Evolutionary conservation across 2,888 invertebrate species (phyloP), one percentile per base, ranked within the genome.

Genomic region (Nipponacmea schrenckii): DNA sequence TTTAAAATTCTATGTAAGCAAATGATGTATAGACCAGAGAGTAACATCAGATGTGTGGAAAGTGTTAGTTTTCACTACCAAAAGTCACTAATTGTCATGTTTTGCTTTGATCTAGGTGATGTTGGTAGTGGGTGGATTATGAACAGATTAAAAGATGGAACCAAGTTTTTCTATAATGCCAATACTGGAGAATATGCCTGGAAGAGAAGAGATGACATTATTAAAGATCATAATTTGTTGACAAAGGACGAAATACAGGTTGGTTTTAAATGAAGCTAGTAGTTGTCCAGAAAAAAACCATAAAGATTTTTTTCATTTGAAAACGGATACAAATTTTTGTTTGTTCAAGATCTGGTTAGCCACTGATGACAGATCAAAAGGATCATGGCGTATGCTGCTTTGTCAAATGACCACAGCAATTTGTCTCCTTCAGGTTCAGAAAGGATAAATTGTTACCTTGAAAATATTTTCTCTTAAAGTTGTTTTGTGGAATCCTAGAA

Each of bases 91-190:
- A 2, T 45, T 0, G n/a, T 67, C 8, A 20, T 70, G 50, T 31
- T 64, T 10, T 39, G 10, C 8, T 39, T 8, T 10, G 10, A 39
- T 39, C 39, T 71, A 83, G 87, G 86, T 44, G 83, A 84, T 17
- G 75, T 73, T 62, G 87, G 88, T 12, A 86, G 86, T 79, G 88
- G 88, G 0, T 88, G 88, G 88, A 87, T 87, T 84, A 86, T 86
- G 87, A 87, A 87, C 78, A 76, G 85, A 67, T 76, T 83, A 2
- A 79, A 74, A 26, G 83, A 83, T 72, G 83, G 84, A 8, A 77
- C 82, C 70, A 88, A 86, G 77, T 88, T 87, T 74, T 88, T 83
- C 82, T 88, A 84, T 80, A 88, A 89, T 75, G 79, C 81, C 31
- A 56, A 83, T 70, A 81, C 84, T 4, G 76, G 81, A 69, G 80